A percentile compares a stretch with the other conserved stretches of the same genome.
phyloP scores from a whole-genome alignment of 2,113 vertebrate genomes.

The Pelvicachromis taeniatus region DNA sequence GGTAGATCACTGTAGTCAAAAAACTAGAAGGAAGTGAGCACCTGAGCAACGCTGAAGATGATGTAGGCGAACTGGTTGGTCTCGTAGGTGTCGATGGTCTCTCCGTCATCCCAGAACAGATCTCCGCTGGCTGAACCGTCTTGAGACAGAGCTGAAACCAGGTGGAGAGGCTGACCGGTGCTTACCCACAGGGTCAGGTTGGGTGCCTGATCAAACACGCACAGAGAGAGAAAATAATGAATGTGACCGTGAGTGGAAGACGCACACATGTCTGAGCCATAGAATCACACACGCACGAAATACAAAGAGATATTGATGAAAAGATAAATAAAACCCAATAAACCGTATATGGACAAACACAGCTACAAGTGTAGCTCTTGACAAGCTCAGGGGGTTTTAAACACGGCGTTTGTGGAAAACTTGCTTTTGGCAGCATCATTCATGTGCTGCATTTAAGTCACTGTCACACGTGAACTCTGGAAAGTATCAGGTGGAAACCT shows the following conservation, averaged over 20 bases:
- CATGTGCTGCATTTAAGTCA: too few species aligned
- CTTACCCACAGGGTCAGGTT: constrained; percentile 73
- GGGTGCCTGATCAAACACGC: constrained; percentile 66
- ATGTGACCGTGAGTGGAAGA: background rate
- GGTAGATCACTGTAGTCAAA: background rate
- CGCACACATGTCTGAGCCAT: background rate
- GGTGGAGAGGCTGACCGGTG: constrained; percentile 75
- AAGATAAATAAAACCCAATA: too few species aligned
- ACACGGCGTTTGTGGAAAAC: too few species aligned
- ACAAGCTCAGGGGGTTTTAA: too few species aligned
- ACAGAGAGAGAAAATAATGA: background rate
- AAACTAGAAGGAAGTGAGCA: constrained; percentile 23
- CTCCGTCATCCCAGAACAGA: constrained; percentile 85
- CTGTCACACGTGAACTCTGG: too few species aligned
- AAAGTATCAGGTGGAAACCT: too few species aligned
- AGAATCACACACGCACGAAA: background rate
- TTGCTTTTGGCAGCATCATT: too few species aligned
- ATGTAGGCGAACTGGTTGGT: constrained; percentile 75
- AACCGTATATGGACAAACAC: too few species aligned
- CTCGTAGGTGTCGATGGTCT: constrained; percentile 80
- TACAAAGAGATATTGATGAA: background rate
- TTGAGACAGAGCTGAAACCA: constrained; percentile 71
- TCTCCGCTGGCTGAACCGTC: constrained; percentile 74
- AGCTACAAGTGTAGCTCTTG: too few species aligned
- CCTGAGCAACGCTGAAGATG: constrained; percentile 76